Evolutionary conservation across 1,140 invertebrate genomes (phyloP), one percentile per base, ranked within the genome.

Genomic region (Drosophila kanapiae): DNA sequence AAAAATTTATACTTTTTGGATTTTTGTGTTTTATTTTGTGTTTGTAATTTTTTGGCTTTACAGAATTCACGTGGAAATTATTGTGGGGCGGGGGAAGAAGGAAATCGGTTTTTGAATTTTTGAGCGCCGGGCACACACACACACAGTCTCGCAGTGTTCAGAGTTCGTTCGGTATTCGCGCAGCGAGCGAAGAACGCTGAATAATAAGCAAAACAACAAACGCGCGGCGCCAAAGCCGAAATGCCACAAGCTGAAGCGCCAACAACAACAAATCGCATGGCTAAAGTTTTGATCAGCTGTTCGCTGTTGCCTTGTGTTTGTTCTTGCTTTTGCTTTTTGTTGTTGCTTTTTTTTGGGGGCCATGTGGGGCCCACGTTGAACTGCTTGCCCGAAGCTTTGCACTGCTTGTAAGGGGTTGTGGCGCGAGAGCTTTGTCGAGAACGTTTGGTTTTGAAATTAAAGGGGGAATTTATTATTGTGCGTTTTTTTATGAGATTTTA

Each of bases 111-210:
- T 51, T 33, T 29, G 40, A 40, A 74, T 81, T 87, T 82, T 90
- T 87, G 84, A 87, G 83, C 84, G 84, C 84, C 84, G 82, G 74
- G 62, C 78, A 88, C 62, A 90, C 74, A 90, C 78, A 88, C 62
- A 90, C 74, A 90, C 75, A 71, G 63, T 75, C 51, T 27, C 16
- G 1, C 43, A 43, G 38, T 53, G 42, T 64, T 68, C 42, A 77
- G 67, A 65, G 59, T 45, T 57, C 37, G 60, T 62, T 70, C 63
- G 43, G 67, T 68, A 74, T 78, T 74, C 77, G 77, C 77, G 77
- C 65, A 53, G 76, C 75, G 68, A 79, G 78, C 56, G 76, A 79
- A 79, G 76, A 79, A 79, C 75, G 76, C 76, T 78, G 76, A 78
- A 78, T 78, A 78, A 78, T 78, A 78, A 78, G 76, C 76, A 78